Evolutionary conservation across 2,797 vertebrate species (phyloP), one percentile per base, ranked within the genome.

Genomic region (Microcaecilia unicolor): DNA sequence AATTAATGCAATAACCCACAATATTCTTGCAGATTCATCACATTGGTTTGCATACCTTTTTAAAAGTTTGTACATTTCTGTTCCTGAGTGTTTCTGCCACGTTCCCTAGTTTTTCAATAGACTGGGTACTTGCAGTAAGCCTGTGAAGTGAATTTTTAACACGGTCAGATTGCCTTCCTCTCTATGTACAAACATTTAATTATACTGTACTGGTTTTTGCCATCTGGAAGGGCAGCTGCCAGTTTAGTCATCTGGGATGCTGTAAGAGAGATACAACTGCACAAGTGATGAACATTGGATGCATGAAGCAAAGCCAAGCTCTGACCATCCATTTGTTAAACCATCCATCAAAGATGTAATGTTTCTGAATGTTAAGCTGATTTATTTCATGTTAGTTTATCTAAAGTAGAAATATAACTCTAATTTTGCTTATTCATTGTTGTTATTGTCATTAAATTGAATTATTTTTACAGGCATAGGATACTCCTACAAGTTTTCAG

Each of bases 151-250:
- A 34, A 22, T 47, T 55, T 47, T 42, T 57, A 61, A 26, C 42
- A 37, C 13, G 48, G 29, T 28, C 41, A 58, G 63, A 48, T 59
- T 42, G 37, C 22, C 52, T 61, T 54, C 34, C 55, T 34, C 36
- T 47, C 8, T 22, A 29, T 17, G 20, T 50, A 41, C 30, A 54
- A 31, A 30, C 22, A 5, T 22, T 18, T 12, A 8, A 0, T 41
- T 52, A 41, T 61, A 30, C 25, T n/a, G 1, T 48, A 40, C 9
- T 21, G 48, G 25, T 29, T 5, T n/a, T 42, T 34, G 41, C 53
- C 59, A 55, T 53, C 47, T 59, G 64, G 33, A 28, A 22, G 37
- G 31, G 31, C 58, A 61, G 58, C 49, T 52, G 61, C 52, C 28
- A 34, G 37, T 22, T 1, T 1, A 1, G 15, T 31, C 55, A 43